Percentiles rank a stretch among this genome's conserved stretches.
Evolutionary conservation across 1,140 invertebrate genomes (phyloP).

Genomic region (Watersipora subatra): DNA sequence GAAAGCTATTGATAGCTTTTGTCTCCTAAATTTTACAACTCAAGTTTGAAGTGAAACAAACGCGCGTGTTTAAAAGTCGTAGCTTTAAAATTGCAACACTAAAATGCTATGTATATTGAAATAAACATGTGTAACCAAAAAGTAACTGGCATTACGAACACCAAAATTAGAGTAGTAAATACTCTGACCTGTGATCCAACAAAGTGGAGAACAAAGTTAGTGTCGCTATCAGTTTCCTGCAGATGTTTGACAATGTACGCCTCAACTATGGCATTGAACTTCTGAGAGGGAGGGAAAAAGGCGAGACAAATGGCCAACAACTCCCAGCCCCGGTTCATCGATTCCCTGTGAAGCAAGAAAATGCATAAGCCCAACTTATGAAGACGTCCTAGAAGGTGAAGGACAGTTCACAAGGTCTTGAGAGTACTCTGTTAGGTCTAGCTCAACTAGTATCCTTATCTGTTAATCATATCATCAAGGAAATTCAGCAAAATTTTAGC

Average conservation of each 20-base stretch:
- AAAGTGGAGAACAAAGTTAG: not conserved
- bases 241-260: conserved; percentile 56
- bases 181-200: not conserved
- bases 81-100: not conserved
- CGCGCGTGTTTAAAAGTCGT: not conserved
- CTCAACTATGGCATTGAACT: conserved; percentile 78
- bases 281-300: conserved; percentile 82
- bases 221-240: conserved; percentile 15
- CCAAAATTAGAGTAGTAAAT: no score
- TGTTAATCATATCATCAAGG: no score
- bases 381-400: no score
- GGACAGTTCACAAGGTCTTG: no score
- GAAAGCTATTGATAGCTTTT: no score
- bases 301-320: conserved; percentile 76
- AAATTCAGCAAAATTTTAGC: no score
- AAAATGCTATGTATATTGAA: no score
- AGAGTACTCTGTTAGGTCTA: no score
- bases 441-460: no score
- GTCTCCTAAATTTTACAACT: no score
- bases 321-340: conserved; percentile 78
- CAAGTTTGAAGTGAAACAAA: not conserved
- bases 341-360: conserved; percentile 45
- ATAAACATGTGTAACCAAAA: no score
- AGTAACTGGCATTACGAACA: not conserved
- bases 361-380: not conserved